These are phyloP conservation scores for Platysternon megacephalum DNA, from an alignment of 2,113 vertebrate species.

Conservation along the genomic window DNA sequence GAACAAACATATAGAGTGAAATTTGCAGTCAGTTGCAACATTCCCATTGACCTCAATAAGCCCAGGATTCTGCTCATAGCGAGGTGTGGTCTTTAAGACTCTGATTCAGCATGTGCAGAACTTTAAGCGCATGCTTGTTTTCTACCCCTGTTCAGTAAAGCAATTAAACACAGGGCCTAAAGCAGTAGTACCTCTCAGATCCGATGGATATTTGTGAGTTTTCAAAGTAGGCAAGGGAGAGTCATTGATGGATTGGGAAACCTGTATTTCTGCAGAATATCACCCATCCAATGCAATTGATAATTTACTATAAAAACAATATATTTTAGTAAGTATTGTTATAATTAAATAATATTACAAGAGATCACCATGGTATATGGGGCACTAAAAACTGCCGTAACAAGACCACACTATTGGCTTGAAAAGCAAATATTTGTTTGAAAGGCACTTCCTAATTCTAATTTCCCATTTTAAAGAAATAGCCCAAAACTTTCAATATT, in stretches of 20 bases:
- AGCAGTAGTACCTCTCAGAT: neutral
- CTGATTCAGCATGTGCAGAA: no score
- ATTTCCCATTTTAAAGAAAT: neutral
- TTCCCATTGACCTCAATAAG: no score
- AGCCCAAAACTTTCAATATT: neutral
- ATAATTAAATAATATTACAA: neutral
- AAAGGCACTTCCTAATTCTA: neutral
- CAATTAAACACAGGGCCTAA: no score
- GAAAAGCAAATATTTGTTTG: neutral
- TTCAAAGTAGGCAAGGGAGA: neutral
- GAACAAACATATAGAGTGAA: no score
- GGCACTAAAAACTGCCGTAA: neutral
- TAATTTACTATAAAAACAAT: neutral
- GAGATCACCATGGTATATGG: neutral
- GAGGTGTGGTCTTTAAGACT: no score
- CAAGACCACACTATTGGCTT: neutral
- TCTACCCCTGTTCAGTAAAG: no score
- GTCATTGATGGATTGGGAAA: neutral
- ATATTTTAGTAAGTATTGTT: neutral
- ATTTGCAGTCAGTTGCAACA: no score
- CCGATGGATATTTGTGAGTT: neutral
- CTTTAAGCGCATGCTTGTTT: no score
- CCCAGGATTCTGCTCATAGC: no score
- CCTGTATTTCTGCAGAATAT: neutral
- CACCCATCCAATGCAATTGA: rapidly evolving